A percentile compares a stretch with the other conserved stretches of the same genome.
Conservation (phyloP, 2,888 invertebrate species). For the Pheosia tremula region DNA sequence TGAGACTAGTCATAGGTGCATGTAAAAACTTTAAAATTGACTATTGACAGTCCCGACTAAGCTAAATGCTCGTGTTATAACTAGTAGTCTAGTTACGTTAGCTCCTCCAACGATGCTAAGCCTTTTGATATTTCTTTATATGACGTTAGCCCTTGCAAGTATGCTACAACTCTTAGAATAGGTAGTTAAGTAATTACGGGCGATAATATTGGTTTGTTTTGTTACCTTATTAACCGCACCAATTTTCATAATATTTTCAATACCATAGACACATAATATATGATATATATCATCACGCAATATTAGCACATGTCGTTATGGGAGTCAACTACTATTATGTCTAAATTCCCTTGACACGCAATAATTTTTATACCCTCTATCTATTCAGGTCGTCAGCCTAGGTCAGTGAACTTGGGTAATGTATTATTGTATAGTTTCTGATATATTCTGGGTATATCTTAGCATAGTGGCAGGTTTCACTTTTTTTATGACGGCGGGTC, state of each 20-base stretch:
- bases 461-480: neutral
- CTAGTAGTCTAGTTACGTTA: too few relatives aligned
- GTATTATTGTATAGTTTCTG: neutral
- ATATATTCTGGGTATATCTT: neutral
- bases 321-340: neutral
- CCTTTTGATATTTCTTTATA: too few relatives aligned
- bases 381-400: slow-evolving; percentile 6
- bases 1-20: too few relatives aligned
- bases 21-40: too few relatives aligned
- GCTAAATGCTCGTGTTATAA: too few relatives aligned
- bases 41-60: too few relatives aligned
- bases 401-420: slow-evolving; percentile 6
- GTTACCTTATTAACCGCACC: neutral
- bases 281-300: neutral
- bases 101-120: too few relatives aligned
- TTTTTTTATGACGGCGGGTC: slow-evolving; percentile 1
- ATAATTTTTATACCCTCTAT: slow-evolving; percentile 4
- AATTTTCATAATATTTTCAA: neutral
- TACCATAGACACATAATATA: too few relatives aligned
- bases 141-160: too few relatives aligned
- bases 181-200: too few relatives aligned
- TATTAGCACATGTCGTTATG: neutral
- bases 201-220: neutral
- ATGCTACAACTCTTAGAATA: too few relatives aligned
- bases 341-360: slow-evolving; percentile 2